These are phyloP conservation scores for Calephelis nemesis DNA, from an alignment of 1,140 invertebrate species.

Conservation along the genomic window DNA sequence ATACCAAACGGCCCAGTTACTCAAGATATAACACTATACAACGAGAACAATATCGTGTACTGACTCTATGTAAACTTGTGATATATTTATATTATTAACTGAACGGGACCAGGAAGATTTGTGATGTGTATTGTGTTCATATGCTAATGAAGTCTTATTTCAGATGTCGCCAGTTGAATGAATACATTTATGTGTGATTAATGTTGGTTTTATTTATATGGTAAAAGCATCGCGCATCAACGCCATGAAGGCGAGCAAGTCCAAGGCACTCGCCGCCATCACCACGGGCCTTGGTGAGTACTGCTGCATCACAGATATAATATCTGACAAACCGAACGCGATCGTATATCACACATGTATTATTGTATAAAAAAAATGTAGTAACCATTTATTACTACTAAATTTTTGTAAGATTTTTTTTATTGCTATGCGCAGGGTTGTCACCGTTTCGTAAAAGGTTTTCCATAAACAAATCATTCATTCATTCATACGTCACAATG, in stretches of 20 bases:
- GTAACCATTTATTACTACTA: no score
- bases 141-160: slow-evolving; percentile 74
- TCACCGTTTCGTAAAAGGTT: background rate
- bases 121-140: slow-evolving; percentile 56
- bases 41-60: slow-evolving; percentile 45
- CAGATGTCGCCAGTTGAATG: slow-evolving; percentile 62
- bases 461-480: background rate
- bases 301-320: slow-evolving; percentile 23
- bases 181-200: slow-evolving; percentile 75
- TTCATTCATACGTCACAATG: background rate
- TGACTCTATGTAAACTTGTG: slow-evolving; percentile 50
- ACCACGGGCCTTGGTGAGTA: slow-evolving; percentile 75
- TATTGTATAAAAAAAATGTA: no score
- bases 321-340: background rate
- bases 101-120: slow-evolving; percentile 35
- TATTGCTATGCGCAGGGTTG: background rate
- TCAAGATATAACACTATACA: slow-evolving; percentile 55
- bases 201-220: slow-evolving; percentile 80
- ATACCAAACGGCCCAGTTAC: slow-evolving; percentile 51
- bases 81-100: slow-evolving; percentile 35
- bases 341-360: background rate
- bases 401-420: background rate
- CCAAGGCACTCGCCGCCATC: slow-evolving; percentile 78
- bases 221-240: slow-evolving; percentile 79
- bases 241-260: slow-evolving; percentile 76